Base-by-base conservation (phyloP, 2,113 vertebrate species). In the Aegithalos caudatus region DNA sequence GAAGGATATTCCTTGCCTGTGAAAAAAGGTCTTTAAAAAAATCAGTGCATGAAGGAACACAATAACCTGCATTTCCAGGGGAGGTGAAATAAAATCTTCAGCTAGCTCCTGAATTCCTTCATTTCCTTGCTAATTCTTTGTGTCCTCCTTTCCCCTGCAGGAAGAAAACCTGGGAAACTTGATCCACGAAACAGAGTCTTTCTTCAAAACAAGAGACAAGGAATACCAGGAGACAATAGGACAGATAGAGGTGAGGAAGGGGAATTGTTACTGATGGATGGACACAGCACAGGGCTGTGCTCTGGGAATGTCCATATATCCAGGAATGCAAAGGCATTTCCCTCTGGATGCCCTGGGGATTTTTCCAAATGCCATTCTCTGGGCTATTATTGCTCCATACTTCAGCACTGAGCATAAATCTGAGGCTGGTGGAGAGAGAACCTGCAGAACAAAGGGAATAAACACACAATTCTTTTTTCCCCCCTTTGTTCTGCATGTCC, bases 221-320 rank as follows among this genome's bases (percentile, higher is more conserved):
- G 99, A 99, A 86, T 99, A 99, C 96, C 99, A 99, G 96, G 98
- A 99, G 74, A 99, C 99, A 29, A 99, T 99, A 61, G 99, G 98
- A 40, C 98, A 99, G 97, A 99, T 99, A 6, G 99, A 99, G 99
- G 99, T 99, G 92, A 97, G 97, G 72, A 23, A 51, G 33, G 33
- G 29, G 45, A 27, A 1, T 38, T 53, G 37, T 48, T 76, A 42
- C 48, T 64, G 25, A 10, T 3, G 57, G 61, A 53, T 3, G 10
- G 35, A 54, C 60, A 31, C 11, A 12, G 2, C 12, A 2, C 6
- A 8, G 45, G 1, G 16, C 29, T 70, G 37, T 33, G 62, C 15
- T 57, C 42, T 0, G 2, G 25, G 25, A 65, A 56, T 47, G 57
- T 66, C n/a, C 65, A 1, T 22, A 7, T 8, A 25, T 35, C 54